Percentiles rank a stretch among this genome's conserved stretches.
Evolutionary conservation across 2,113 vertebrate species (phyloP).

Genomic region (Actinemys pallida): DNA sequence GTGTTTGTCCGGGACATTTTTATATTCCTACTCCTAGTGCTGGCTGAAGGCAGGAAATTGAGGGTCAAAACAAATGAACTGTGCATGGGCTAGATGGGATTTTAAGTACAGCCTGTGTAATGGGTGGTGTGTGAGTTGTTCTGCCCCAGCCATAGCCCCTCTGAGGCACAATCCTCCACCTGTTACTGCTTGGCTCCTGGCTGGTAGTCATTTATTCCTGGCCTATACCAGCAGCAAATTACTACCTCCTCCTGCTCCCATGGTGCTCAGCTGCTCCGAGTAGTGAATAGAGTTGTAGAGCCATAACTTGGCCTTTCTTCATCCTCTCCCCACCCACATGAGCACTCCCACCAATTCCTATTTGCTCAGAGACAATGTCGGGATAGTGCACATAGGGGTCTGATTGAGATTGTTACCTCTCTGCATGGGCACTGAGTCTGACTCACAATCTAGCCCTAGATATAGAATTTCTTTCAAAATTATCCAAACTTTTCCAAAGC

Average conservation of each 20-base stretch:
- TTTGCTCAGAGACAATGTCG: neutral
- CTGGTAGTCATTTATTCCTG: neutral
- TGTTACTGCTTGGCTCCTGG: neutral
- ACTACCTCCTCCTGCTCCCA: neutral
- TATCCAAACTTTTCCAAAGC: neutral
- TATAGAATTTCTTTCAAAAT: accelerated
- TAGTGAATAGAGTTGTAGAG: neutral
- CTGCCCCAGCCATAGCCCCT: neutral
- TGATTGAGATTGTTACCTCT: neutral
- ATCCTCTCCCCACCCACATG: neutral
- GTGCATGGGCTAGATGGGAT: neutral
- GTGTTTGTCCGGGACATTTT: neutral
- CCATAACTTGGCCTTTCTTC: neutral
- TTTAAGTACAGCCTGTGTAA: neutral
- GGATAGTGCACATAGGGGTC: neutral
- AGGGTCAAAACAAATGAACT: neutral
- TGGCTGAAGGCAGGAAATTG: slow-evolving; percentile 20
- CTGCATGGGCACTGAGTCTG: neutral
- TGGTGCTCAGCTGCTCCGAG: neutral
- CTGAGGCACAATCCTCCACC: neutral
- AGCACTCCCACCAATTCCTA: slow-evolving; percentile 1
- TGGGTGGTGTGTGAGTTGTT: neutral
- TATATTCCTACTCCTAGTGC: neutral
- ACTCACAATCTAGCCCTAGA: neutral
- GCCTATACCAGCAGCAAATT: neutral